These are phyloP conservation scores for Apteryx mantelli DNA, from an alignment of 2,113 vertebrate species.

Conservation along the genomic window DNA sequence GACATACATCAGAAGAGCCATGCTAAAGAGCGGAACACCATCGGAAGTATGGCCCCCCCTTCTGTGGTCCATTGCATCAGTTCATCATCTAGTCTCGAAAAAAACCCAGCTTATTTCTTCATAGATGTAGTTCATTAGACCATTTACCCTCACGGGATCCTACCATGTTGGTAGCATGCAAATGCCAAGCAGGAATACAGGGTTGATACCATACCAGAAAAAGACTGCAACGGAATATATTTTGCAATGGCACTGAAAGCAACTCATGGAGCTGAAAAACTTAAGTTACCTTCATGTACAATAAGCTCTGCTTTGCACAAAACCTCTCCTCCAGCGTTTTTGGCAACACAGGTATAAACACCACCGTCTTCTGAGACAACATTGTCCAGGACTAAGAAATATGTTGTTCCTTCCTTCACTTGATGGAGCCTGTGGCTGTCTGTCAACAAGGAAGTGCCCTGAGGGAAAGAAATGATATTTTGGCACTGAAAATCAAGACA, in stretches of 20 bases:
- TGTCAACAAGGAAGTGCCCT: slow-evolving; percentile 81
- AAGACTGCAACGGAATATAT: fast-evolving
- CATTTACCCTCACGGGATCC: neutral
- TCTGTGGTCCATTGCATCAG: too few species aligned
- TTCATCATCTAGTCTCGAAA: too few species aligned
- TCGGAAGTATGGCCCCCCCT: too few species aligned
- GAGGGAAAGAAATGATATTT: slow-evolving; percentile 35
- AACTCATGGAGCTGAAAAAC: neutral
- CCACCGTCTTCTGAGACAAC: slow-evolving; percentile 79
- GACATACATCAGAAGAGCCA: too few species aligned
- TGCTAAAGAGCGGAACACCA: too few species aligned
- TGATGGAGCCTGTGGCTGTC: slow-evolving; percentile 76
- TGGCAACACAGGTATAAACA: slow-evolving; percentile 87
- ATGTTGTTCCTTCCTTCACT: slow-evolving; percentile 79
- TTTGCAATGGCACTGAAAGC: neutral
- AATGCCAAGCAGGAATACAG: neutral
- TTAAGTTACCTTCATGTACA: slow-evolving; percentile 70
- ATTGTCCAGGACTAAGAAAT: slow-evolving; percentile 79
- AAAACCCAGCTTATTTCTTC: too few species aligned
- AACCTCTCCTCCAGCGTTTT: slow-evolving; percentile 83
- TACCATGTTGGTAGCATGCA: fast-evolving
- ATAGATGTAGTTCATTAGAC: neutral
- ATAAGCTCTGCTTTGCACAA: slow-evolving; percentile 88
- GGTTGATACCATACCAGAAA: neutral
- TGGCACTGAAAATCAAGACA: neutral